Evolutionary conservation across 1,140 invertebrate species (phyloP), one percentile per base, ranked within the genome.

Genomic region (Leguminivora glycinivorella): DNA sequence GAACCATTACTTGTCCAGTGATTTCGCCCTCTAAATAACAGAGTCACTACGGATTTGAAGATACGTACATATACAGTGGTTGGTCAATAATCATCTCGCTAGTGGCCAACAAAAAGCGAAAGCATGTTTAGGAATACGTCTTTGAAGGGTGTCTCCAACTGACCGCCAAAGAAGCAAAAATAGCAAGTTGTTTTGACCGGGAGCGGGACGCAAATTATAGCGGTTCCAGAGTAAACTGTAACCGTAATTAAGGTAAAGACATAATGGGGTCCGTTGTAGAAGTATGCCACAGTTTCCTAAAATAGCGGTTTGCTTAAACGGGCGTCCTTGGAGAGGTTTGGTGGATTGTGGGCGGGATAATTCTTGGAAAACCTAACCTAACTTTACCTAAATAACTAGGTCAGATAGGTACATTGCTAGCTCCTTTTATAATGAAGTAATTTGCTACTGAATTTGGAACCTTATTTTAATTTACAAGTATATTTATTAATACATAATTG

Each of bases 211-310:
- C 58, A 31, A 63, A 63, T 31, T 63, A 31, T 63, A 31, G 26
- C 58, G 25, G 58, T 63, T 34, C 58, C 26, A 31, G 58, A 63
- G 58, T 19, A 63, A 63, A 63, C 58, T 63, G 58, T 63, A 31
- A 63, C 58, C 26, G n/a, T 31, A 63, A 63, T 63, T 63, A 63
- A 25, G 26, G 26, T 63, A 63, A 63, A 63, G 26, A 31, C 26
- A 31, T 63, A 63, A 63, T 63, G 26, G n/a, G 58, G 26, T 34
- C 25, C 26, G 26, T 63, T 63, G 31, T 63, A 17, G 26, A 63
- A 34, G 58, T 63, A 63, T 63, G 58, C 58, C 58, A 63, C 58
- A 29, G 58, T 31, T 63, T 63, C 58, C 26, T 34, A 63, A 63
- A 63, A 63, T 63, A 63, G 58, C 58, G 25, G 58, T 34, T 63